Conservation (phyloP, 2,888 invertebrate genomes). For the Drosophila aldrichi region DNA sequence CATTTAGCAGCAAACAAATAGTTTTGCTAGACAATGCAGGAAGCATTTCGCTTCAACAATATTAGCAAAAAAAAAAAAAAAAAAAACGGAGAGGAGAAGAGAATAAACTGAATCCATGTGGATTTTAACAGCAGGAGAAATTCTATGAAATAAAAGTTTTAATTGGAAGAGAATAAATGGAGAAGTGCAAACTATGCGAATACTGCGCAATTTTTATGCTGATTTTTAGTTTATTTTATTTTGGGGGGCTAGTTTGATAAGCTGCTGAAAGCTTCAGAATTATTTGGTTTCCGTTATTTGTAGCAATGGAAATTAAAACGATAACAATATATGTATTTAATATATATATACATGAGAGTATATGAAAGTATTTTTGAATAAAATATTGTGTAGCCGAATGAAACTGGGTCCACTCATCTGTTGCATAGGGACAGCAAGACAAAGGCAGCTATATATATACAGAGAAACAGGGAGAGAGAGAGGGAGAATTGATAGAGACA, state of each 20-base stretch:
- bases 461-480: neutral
- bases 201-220: conserved; percentile 3
- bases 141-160: conserved; percentile 2
- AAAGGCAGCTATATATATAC: neutral
- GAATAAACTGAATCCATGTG: neutral
- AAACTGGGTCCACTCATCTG: conserved; percentile 6
- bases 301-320: neutral
- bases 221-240: neutral
- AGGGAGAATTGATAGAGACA: neutral
- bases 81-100: neutral
- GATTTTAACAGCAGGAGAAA: conserved; percentile 1
- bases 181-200: neutral
- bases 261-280: neutral
- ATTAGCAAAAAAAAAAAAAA: neutral
- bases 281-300: neutral
- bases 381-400: neutral
- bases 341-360: neutral
- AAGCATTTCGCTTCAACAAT: conserved; percentile 6
- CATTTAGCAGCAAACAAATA: conserved; percentile 11
- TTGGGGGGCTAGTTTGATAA: neutral
- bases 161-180: neutral
- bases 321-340: neutral
- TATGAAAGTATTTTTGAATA: neutral
- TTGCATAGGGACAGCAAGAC: neutral
- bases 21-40: conserved; percentile 23